Percentiles rank a stretch among this genome's conserved stretches.
Evolutionary conservation across 2,797 vertebrate genomes (phyloP).

Genomic region (Fratercula arctica): DNA sequence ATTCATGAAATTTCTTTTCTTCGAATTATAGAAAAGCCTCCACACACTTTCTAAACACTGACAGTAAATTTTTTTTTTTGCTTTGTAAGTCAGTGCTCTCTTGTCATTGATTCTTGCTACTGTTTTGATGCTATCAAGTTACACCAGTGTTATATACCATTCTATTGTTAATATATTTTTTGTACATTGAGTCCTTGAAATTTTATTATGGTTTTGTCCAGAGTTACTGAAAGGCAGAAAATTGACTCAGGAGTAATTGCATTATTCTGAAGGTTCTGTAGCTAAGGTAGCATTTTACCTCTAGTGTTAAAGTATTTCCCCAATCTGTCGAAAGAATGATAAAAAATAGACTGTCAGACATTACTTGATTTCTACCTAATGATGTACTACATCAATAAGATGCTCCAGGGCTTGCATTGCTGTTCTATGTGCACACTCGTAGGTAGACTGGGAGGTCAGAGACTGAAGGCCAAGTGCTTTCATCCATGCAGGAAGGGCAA

Average conservation of each 20-base stretch:
- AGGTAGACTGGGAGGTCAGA: not conserved
- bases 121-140: not conserved
- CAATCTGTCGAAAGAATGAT: slow-evolving; percentile 42
- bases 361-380: slow-evolving; percentile 52
- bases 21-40: not conserved
- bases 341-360: slow-evolving; percentile 14
- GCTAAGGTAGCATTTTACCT: slow-evolving; percentile 11
- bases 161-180: not conserved
- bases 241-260: not conserved
- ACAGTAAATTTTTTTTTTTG: not conserved
- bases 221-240: slow-evolving; percentile 22
- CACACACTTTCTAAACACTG: not conserved
- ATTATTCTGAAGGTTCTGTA: slow-evolving; percentile 27
- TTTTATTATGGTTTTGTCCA: slow-evolving; percentile 4
- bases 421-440: not conserved
- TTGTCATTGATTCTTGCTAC: slow-evolving; percentile 9
- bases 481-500: slow-evolving; percentile 28
- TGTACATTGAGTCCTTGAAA: slow-evolving; percentile 5
- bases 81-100: not conserved
- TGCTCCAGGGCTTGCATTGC: not conserved
- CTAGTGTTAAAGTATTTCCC: slow-evolving; percentile 1
- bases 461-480: slow-evolving; percentile 40
- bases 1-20: not conserved
- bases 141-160: not conserved
- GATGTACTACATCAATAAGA: not conserved